Base-by-base conservation (phyloP, 2,113 vertebrate genomes). In the Cyanoderma ruficeps region DNA sequence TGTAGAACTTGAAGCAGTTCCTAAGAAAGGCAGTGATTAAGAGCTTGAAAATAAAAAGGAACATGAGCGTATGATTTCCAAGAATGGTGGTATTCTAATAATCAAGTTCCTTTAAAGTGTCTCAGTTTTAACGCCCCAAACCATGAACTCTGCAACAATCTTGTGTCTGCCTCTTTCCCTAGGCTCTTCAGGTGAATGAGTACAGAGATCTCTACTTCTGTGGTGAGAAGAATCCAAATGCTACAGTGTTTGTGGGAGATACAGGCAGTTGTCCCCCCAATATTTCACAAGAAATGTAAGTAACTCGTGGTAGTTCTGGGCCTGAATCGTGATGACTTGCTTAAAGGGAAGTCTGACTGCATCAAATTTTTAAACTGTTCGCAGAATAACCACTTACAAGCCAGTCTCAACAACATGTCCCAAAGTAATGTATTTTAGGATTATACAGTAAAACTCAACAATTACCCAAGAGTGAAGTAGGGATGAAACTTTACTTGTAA, bases 181-280 rank as follows among this genome's bases (percentile, higher is more conserved):
- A 98, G 97, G 97, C 97, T 77, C 95, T 98, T 65, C 88, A 98
- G 84, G 94, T 97, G 63, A 98, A 97, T 70, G 97, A 98, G 41
- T 97, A 96, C 42, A 96, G 93, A 79, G 96, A 82, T 71, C 95
- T 98, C 57, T 90, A 94, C 55, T 97, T 98, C 72, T 98, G 97
- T 61, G 84, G 61, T 50, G 68, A 92, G 16, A 81, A 89, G 57
- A 82, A 44, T 35, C 28, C 76, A 37, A 97, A 91, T 52, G 44
- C 28, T 49, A 97, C 92, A 31, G 47, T 2, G 1, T 35, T 76
- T 67, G 28, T 82, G 31, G 68, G 27, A 87, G 64, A 71, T 39
- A 11, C 3, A 50, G 67, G 47, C 44, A 70, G 27, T 41, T 97
- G 97, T 77, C 75, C 91, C 5, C 22, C 89, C 2, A 13, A 7